Conservation (phyloP, 1,140 invertebrate genomes). For the Drosophila ficusphila region DNA sequence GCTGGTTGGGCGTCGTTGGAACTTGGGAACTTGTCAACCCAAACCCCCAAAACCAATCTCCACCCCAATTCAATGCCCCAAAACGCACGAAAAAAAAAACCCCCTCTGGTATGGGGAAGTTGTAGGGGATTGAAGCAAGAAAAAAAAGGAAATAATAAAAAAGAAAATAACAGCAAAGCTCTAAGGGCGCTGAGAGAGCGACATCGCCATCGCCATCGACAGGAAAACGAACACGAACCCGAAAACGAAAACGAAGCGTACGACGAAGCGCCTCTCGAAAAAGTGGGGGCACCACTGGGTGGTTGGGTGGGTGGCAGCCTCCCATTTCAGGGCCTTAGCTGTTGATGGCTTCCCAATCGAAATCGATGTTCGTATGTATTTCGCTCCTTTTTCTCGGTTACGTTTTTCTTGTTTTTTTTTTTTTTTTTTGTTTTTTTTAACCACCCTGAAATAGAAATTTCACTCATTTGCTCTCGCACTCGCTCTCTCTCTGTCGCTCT, state of each 20-base stretch:
- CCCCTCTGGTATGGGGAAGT: neutral
- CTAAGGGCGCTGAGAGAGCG: constrained; percentile 52
- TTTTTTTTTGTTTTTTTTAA: constrained; percentile 35
- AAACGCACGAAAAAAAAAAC: constrained; percentile 36
- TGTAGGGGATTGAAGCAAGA: constrained; percentile 11
- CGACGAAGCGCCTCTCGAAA: constrained; percentile 33
- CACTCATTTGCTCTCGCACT: neutral
- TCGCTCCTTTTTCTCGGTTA: constrained; percentile 37
- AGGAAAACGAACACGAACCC: constrained; percentile 61
- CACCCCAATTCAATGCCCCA: constrained; percentile 68
- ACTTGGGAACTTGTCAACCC: constrained; percentile 56
- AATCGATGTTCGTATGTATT: constrained; percentile 83
- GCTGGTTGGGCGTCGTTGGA: constrained; percentile 56
- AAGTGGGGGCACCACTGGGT: neutral
- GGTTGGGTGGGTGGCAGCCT: constrained; percentile 9
- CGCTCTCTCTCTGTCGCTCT: constrained; percentile 7
- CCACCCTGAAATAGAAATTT: constrained; percentile 56
- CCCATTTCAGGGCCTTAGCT: constrained; percentile 37
- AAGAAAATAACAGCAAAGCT: constrained; percentile 37
- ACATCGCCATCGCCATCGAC: constrained; percentile 56
- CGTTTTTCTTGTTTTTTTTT: constrained; percentile 22
- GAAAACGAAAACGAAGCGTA: constrained; percentile 11
- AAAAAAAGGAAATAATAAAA: constrained; percentile 8
- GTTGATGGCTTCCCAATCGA: constrained; percentile 84
- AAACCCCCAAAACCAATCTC: constrained; percentile 18